These are phyloP conservation scores for Meiosimyza decipiens DNA, from an alignment of 2,888 invertebrate species.

Conservation along the genomic window DNA sequence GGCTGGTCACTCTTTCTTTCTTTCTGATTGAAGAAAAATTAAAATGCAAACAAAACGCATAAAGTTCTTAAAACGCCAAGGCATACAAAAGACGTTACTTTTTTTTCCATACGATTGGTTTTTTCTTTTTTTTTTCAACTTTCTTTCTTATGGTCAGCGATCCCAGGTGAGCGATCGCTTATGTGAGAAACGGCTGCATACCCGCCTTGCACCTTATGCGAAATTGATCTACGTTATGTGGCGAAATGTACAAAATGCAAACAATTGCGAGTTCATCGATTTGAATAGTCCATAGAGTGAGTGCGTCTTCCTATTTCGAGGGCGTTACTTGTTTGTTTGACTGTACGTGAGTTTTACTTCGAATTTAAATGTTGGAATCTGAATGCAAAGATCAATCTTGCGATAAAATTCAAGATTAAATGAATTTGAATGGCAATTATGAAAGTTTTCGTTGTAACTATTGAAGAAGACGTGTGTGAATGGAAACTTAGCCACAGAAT, in stretches of 20 bases:
- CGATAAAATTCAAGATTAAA: constrained; percentile 3
- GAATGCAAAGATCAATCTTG: not conserved
- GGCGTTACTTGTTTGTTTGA: constrained; percentile 1
- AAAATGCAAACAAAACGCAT: constrained; percentile 37
- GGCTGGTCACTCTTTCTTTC: constrained; percentile 21
- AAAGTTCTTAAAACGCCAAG: constrained; percentile 37
- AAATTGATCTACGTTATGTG: not conserved
- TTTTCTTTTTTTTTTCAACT: constrained; percentile 6
- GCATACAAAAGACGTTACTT: constrained; percentile 41
- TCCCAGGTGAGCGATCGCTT: constrained; percentile 26
- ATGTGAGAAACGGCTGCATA: constrained; percentile 3
- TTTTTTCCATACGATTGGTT: not conserved
- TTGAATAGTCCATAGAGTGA: constrained; percentile 16
- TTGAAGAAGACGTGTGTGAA: not conserved
- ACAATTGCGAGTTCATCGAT: not conserved
- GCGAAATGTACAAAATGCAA: not conserved
- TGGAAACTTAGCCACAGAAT: constrained; percentile 36
- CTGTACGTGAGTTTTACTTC: not conserved
- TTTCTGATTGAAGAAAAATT: not conserved
- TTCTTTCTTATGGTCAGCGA: not conserved
- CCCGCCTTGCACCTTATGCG: constrained; percentile 4
- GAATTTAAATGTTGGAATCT: constrained; percentile 9
- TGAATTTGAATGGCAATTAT: not conserved
- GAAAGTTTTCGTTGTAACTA: not conserved
- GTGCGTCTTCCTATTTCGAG: constrained; percentile 13